Evolutionary conservation across 2,888 invertebrate species (phyloP), one percentile per base, ranked within the genome.

Genomic region (Drosophila antonietae): DNA sequence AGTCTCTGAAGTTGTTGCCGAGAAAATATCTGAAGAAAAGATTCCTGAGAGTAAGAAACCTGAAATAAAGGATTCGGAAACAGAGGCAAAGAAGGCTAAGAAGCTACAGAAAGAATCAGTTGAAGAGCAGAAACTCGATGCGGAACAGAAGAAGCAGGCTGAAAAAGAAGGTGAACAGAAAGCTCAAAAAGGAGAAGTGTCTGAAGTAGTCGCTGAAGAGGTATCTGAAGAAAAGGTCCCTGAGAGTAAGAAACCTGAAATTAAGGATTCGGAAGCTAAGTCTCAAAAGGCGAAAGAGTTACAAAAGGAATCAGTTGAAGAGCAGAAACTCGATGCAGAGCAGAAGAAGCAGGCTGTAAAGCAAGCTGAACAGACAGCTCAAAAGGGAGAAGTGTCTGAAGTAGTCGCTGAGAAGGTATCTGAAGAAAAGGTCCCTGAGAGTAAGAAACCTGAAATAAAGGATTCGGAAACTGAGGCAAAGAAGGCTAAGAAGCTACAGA

Each of bases 321-420:
- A 67, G 2, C 44, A 65, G 20, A 15, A 51, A 12, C 28, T 61
- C 0, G 60, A 63, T 14, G 10, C 14, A 1, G 33, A 56, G 0
- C 18, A 59, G 20, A 61, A 66, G 10, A 58, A 68, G 14, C 55
- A 35, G 7, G 14, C 37, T 4, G 46, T 73, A 15, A 55, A 44
- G 9, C 68, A 75, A 33, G 31, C 41, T 5, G 33, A 55, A 12
- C 33, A 46, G 39, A 51, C 62, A 20, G 28, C 47, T 0, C 52
- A 61, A 15, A 56, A 69, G 10, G 71, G 47, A 44, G 71, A 68
- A 35, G 51, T 33, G 35, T 67, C 66, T 43, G 72, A 75, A 53
- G 63, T 74, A 1, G 37, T 61, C 5, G 35, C 66, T 14, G 56
- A 68, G 10, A 59, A 68, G 14, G 10, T 69, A 44, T 12, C 44